Conservation (phyloP, 2,113 vertebrate species). For the Danionella cerebrum region DNA sequence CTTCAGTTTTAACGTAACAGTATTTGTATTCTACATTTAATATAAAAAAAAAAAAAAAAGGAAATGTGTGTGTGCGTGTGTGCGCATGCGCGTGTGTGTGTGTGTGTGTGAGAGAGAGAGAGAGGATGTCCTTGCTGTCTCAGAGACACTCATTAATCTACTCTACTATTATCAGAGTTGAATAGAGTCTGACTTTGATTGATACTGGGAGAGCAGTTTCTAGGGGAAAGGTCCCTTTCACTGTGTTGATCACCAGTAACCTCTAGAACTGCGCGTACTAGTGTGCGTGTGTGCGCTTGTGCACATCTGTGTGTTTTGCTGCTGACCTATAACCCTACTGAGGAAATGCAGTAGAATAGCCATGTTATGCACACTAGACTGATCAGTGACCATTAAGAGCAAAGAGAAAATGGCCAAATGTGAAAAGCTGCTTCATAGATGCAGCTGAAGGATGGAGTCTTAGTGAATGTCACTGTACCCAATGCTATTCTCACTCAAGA, state of each 20-base stretch:
- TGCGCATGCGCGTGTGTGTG: conserved; percentile 12
- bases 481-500: too few relatives aligned
- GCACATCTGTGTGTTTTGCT: conserved; percentile 57
- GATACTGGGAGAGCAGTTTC: conserved; percentile 56
- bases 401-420: conserved; percentile 7
- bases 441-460: neutral
- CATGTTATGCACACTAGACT: conserved; percentile 63
- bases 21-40: too few relatives aligned
- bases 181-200: conserved; percentile 57
- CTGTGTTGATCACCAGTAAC: conserved; percentile 66
- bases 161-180: conserved; percentile 57
- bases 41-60: too few relatives aligned
- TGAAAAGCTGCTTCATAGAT: neutral
- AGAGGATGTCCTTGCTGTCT: conserved; percentile 30
- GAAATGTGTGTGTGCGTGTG: neutral
- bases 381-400: conserved; percentile 46
- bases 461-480: too few relatives aligned
- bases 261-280: conserved; percentile 46
- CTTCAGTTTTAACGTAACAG: too few relatives aligned
- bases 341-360: conserved; percentile 66
- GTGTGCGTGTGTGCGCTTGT: conserved; percentile 6
- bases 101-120: conserved; percentile 36
- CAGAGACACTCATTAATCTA: conserved; percentile 65
- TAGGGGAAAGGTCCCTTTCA: conserved; percentile 69
- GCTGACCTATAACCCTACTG: conserved; percentile 56